Evolutionary conservation across 2,113 vertebrate species (phyloP), one percentile per base, ranked within the genome.

Genomic region (Thunnus thynnus): DNA sequence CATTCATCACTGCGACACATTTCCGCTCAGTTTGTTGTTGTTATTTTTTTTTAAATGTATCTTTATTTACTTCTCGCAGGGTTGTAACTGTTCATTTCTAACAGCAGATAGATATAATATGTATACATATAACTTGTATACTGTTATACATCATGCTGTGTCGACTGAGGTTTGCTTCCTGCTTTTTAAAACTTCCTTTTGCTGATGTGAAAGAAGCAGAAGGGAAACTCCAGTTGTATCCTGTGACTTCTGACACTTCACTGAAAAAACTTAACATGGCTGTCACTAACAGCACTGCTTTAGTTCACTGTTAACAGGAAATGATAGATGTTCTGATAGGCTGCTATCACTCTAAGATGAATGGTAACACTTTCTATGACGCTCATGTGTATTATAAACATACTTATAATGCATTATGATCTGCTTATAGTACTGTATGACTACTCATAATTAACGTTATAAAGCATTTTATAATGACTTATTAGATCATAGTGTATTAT

Each of bases 181-280:
- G 93, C 82, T 91, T 93, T 89, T 66, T 10, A 60, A 80, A 71
- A 85, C 92, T 93, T 93, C 91, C 91, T 91, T 79, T 41, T 92
- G 76, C 75, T 85, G 44, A 22, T 81, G 72, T 73, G 52, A 77
- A 48, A 86, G 72, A 87, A 89, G 80, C 84, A 88, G 65, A 90
- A 83, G 80, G 70, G 89, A 89, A 89, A 87, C 83, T 70, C 20
- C 64, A 57, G 27, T 25, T 47, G 48, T 8, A 62, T 70, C 78
- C 65, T 67, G 11, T 72, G 27, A 62, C 18, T 13, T 2, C 1
- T 10, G 22, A 17, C 13, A 1, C 36, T n/a, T 4, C 11, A 18
- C 5, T 13, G 6, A 41, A 30, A 30, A 30, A 13, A 11, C 6
- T 60, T 12, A 55, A 11, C 10, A 4, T 36, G 47, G 30, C 36